phyloP scores from a whole-genome alignment of 2,113 vertebrate species.

The Cryptomyrus ogoouensis region DNA sequence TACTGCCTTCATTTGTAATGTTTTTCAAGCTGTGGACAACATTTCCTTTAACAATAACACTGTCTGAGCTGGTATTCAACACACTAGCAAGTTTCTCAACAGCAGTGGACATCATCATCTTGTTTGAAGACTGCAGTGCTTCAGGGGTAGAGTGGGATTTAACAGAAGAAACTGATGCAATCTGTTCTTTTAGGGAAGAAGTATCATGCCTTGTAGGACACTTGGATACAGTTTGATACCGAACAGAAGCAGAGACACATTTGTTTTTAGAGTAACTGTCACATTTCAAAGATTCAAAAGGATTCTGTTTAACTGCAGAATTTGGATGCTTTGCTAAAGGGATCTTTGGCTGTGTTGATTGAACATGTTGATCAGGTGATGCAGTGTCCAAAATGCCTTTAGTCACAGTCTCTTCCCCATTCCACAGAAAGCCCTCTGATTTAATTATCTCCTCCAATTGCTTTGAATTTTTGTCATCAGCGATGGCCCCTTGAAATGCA shows the following conservation, averaged over 20 bases:
- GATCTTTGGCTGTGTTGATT: slow-evolving; percentile 32
- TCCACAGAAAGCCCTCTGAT: slow-evolving; percentile 36
- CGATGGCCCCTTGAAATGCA: slow-evolving; percentile 50
- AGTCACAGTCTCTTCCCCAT: slow-evolving; percentile 35
- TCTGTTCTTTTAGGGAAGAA: slow-evolving; percentile 46
- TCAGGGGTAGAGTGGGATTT: slow-evolving; percentile 36
- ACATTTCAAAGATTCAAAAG: slow-evolving; percentile 44
- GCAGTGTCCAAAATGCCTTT: slow-evolving; percentile 37
- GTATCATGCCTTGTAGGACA: slow-evolving; percentile 51
- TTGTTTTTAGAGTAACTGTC: slow-evolving; percentile 50
- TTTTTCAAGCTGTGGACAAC: slow-evolving; percentile 34
- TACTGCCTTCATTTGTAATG: slow-evolving; percentile 32
- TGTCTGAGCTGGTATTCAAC: slow-evolving; percentile 31
- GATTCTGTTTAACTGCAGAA: slow-evolving; percentile 40
- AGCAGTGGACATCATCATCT: slow-evolving; percentile 26
- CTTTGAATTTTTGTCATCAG: slow-evolving; percentile 34
- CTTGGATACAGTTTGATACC: slow-evolving; percentile 51
- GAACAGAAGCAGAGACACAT: slow-evolving; percentile 37
- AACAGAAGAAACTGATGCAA: slow-evolving; percentile 42
- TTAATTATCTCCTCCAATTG: slow-evolving; percentile 40
- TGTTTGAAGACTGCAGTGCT: slow-evolving; percentile 35
- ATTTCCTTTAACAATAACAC: slow-evolving; percentile 33
- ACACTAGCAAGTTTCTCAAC: slow-evolving; percentile 38
- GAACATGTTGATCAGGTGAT: slow-evolving; percentile 42
- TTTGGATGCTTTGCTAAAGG: slow-evolving; percentile 38